Evolutionary conservation across 1,140 invertebrate genomes (phyloP), one percentile per base, ranked within the genome.

Genomic region (Euura lappo): DNA sequence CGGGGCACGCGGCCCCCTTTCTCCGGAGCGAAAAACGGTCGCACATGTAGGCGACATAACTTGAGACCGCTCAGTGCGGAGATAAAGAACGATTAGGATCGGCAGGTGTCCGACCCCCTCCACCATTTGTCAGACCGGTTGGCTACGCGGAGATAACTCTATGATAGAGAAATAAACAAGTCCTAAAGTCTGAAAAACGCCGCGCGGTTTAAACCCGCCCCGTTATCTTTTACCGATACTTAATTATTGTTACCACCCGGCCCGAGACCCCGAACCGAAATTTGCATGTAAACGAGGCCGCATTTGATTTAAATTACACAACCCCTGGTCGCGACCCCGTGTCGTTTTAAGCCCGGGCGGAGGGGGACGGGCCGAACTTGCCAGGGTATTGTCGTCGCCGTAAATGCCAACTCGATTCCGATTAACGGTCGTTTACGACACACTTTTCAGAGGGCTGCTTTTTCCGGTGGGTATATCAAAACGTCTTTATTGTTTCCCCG

Each of bases 261-360:
- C 51, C 51, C 51, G 51, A 8, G 51, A 60, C 51, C 51, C 51
- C 51, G 13, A 60, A 60, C 51, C 51, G 10, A 60, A 60, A 60
- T 60, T 60, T 60, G 51, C 51, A 60, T 60, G 51, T 60, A 60
- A 60, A 60, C 51, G 51, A 60, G 51, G 51, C 51, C 51, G 51
- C 51, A 60, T 60, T 60, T 60, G 51, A 60, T 60, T 60, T 60
- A 60, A 60, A 60, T 60, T 60, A 60, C 51, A 60, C 51, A 60
- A 8, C 8, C 51, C 51, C 51, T 28, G 28, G 28, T 60, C 51
- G 51, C 51, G 51, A 60, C 51, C 51, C 51, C 6, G 51, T 5
- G 51, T 60, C 51, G 51, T n/a, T 60, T 60, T 60, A 60, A 8
- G 51, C 51, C 51, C 51, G 51, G 51, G 13, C 10, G 51, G 51